Conservation (phyloP, 2,113 vertebrate genomes). For the Poeciliopsis occidentalis region DNA sequence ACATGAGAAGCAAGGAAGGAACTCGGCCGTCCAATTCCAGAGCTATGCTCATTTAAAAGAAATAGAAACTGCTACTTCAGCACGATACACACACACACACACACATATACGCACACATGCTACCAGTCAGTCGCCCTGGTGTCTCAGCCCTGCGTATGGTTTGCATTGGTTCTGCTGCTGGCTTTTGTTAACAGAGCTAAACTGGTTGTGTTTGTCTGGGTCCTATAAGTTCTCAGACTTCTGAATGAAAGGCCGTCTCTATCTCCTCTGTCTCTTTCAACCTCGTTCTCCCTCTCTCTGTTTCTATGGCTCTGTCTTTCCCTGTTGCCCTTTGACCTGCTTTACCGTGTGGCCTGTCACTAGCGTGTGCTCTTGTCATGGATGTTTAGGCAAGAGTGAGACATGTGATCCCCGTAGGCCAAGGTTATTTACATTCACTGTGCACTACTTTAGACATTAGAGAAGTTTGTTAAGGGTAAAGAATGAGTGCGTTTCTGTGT, state of each 20-base stretch:
- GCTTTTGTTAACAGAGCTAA: conserved; percentile 73
- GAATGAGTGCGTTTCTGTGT: conserved; percentile 18
- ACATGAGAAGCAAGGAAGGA: conserved; percentile 30
- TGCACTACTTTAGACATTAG: conserved; percentile 41
- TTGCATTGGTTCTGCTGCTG: conserved; percentile 74
- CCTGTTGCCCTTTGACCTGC: conserved; percentile 51
- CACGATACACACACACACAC: conserved; percentile 32
- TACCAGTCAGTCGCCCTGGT: conserved; percentile 22
- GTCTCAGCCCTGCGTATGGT: conserved; percentile 62
- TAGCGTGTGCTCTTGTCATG: conserved; percentile 44
- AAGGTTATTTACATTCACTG: conserved; percentile 52
- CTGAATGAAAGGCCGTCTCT: conserved; percentile 56
- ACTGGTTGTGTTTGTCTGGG: conserved; percentile 64
- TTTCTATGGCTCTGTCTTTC: conserved; percentile 14
- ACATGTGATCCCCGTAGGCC: conserved; percentile 61
- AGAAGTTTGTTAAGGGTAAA: conserved; percentile 23
- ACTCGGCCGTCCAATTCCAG: conserved; percentile 23
- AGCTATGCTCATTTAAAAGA: conserved; percentile 24
- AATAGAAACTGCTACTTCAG: conserved; percentile 51
- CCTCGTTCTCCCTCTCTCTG: conserved; percentile 3
- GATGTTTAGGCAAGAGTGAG: conserved; percentile 56
- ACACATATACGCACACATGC: conserved; percentile 30
- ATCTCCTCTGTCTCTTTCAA: conserved; percentile 24
- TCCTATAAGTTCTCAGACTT: conserved; percentile 47
- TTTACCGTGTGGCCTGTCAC: conserved; percentile 50